These are phyloP conservation scores for Pollenia griseotomentosa DNA, from an alignment of 2,888 invertebrate genomes.

Conservation along the genomic window DNA sequence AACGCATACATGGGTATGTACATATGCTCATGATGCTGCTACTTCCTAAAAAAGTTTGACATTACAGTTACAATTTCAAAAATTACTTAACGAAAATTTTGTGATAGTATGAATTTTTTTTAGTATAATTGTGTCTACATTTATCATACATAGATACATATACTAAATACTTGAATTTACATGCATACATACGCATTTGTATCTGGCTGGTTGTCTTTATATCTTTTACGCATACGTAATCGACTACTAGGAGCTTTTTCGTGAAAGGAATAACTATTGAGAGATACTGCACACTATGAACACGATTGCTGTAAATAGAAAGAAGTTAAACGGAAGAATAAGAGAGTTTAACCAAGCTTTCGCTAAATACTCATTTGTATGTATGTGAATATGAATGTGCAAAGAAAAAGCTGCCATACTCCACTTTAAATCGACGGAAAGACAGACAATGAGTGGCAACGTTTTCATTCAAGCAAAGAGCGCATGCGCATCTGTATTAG, in stretches of 20 bases:
- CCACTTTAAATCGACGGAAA: not conserved
- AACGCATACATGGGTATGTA: not conserved
- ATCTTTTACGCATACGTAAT: conserved; percentile 71
- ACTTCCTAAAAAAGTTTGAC: conserved; percentile 25
- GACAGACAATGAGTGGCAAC: conserved; percentile 57
- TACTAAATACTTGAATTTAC: not conserved
- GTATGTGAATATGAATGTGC: not conserved
- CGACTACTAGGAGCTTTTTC: conserved; percentile 65
- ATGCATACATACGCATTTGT: not conserved
- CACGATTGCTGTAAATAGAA: conserved; percentile 57
- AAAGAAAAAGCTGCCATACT: conserved; percentile 60
- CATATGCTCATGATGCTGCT: not conserved
- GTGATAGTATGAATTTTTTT: conserved; percentile 20
- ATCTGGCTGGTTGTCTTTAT: conserved; percentile 44
- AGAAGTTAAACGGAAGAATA: conserved; percentile 70
- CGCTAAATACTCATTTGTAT: conserved; percentile 24
- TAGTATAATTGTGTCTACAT: not conserved
- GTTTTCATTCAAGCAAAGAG: conserved; percentile 49
- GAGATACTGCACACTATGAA: conserved; percentile 45
- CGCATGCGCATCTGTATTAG: conserved; percentile 52
- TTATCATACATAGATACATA: not conserved
- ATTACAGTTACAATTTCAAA: conserved; percentile 62
- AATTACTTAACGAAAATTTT: conserved; percentile 48
- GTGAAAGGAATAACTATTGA: conserved; percentile 68
- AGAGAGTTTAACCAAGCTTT: conserved; percentile 68